Percentiles rank a stretch among this genome's conserved stretches.
These are phyloP conservation scores for Peromyscus eremicus DNA, from an alignment of 2,797 vertebrate species.

Conservation along the genomic window DNA sequence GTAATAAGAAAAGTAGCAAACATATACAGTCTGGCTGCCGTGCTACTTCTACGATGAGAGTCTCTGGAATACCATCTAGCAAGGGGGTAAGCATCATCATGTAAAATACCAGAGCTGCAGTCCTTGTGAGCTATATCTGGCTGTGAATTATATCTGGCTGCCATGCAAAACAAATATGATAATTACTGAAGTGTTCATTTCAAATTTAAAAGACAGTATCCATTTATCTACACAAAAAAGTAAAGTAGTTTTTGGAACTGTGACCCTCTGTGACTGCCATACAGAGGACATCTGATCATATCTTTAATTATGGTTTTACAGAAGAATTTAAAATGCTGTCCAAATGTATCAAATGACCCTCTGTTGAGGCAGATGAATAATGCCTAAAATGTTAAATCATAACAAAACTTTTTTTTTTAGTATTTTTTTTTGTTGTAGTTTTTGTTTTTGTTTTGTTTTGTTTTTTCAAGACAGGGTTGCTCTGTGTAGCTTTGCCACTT, in stretches of 20 bases:
- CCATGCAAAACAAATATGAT: not conserved
- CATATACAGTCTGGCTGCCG: not conserved
- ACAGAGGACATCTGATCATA: not conserved
- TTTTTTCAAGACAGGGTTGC: too few relatives aligned
- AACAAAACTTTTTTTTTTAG: not conserved
- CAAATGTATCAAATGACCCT: not conserved
- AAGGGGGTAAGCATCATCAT: not conserved
- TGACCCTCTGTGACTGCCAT: not conserved
- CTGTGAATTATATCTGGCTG: not conserved
- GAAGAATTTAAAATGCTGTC: not conserved
- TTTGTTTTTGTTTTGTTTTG: too few relatives aligned
- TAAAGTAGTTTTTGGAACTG: not conserved
- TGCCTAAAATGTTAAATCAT: not conserved
- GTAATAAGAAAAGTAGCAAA: not conserved
- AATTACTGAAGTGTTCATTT: constrained; percentile 1
- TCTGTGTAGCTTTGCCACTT: too few relatives aligned
- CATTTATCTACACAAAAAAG: constrained; percentile 4
- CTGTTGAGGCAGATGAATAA: not conserved
- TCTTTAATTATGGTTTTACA: not conserved
- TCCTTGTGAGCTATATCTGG: not conserved
- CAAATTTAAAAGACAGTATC: not conserved
- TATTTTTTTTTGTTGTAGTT: too few relatives aligned
- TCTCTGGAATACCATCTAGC: not conserved
- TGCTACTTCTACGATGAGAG: not conserved
- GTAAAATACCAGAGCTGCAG: not conserved